Evolutionary conservation across 2,888 invertebrate genomes (phyloP).

Genomic region (Synergus gifuensis): DNA sequence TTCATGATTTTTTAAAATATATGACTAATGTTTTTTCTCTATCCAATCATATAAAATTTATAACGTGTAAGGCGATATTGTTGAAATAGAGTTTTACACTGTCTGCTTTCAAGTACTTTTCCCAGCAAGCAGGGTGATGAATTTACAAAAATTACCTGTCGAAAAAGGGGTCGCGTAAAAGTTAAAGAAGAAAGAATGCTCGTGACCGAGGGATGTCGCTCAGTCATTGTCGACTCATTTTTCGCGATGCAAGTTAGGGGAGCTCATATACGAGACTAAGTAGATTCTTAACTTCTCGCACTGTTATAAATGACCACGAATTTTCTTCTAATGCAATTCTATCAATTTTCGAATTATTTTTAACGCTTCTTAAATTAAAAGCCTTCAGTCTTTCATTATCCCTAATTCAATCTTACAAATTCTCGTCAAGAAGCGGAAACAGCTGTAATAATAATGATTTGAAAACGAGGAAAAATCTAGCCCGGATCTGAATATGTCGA

Average conservation of each 20-base stretch:
- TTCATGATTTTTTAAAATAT: no score
- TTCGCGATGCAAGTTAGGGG: slow-evolving; percentile 28
- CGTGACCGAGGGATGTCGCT: slow-evolving; percentile 35
- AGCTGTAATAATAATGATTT: no score
- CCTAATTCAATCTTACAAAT: no score
- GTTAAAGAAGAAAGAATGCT: slow-evolving; percentile 33
- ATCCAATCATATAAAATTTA: no score
- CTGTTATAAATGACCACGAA: slow-evolving; percentile 1
- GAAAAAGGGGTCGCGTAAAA: slow-evolving; percentile 23
- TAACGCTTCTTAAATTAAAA: no score
- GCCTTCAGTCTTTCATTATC: no score
- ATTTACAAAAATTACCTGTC: slow-evolving; percentile 42
- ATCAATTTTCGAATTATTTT: not conserved
- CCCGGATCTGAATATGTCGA: not conserved
- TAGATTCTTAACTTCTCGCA: slow-evolving; percentile 31
- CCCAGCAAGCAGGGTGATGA: slow-evolving; percentile 40
- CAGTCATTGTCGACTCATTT: slow-evolving; percentile 41
- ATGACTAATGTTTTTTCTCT: no score
- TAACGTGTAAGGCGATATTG: not conserved
- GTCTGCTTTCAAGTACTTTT: slow-evolving; percentile 5
- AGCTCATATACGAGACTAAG: slow-evolving; percentile 8
- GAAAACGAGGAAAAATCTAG: no score
- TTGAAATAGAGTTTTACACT: not conserved
- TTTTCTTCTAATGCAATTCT: not conserved
- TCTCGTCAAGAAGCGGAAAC: no score